Base-by-base conservation (phyloP, 2,113 vertebrate species). In the Melanocharis versteri region DNA sequence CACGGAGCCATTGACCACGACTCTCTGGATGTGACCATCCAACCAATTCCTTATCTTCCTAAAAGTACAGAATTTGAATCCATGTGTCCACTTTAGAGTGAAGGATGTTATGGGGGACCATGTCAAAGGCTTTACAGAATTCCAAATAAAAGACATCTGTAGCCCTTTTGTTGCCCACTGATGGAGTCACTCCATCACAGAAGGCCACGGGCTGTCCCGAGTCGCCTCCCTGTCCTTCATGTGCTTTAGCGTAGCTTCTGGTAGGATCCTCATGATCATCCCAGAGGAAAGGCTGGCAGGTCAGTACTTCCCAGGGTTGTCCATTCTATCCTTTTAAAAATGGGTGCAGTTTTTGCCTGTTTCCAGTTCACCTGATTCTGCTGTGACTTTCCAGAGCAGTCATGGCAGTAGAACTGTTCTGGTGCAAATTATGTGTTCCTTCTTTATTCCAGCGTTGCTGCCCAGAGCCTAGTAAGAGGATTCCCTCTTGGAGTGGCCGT, bases 401-500 rank as follows among this genome's bases (percentile, higher is more conserved):
- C 23, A 5, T 15, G 27, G 33, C 73, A 70, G 10, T 39, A 44
- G 42, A 47, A 13, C 26, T 39, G 6, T 30, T 85, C 42, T 42
- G 31, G 20, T 86, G 37, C 42, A 50, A 73, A 39, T 70, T 1
- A 6, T 1, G 3, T 54, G 13, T 80, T 33, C 58, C 30, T 75
- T 62, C 64, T 81, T 62, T 66, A 37, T 92, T 94, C 68, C 98
- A 99, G 98, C 98, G 98, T 75, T 98, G 97, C 89, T 99, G 98
- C 96, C 99, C 98, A 97, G 99, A 99, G 80, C 99, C 99, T 15
- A 99, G 99, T 95, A 99, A 99, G 97, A 98, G 99, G 89, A 99
- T 99, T 96, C 99, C 99, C 15, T 99, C 99, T 45, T 99, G 99
- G 98, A 99, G 99, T 21, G 99, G 99, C 45, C 98, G 99, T 90